Evolutionary conservation across 2,797 vertebrate genomes (phyloP).

Genomic region (Betta splendens): DNA sequence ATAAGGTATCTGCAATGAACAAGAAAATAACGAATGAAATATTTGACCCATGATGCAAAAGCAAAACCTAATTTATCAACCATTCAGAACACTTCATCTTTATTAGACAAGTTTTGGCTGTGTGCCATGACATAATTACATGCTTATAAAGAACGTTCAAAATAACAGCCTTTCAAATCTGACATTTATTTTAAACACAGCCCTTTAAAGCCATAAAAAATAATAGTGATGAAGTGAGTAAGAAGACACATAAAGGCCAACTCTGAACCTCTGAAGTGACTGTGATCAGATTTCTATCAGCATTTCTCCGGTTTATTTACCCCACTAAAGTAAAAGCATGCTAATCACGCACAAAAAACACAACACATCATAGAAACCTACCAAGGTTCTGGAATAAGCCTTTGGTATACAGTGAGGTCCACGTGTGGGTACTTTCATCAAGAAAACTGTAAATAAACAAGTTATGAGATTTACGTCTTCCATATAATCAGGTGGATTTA

Average conservation of each 20-base stretch:
- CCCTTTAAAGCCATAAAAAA: background rate
- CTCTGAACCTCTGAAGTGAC: constrained; percentile 12
- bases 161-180: too few species aligned
- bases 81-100: background rate
- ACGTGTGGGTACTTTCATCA: background rate
- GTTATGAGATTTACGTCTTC: too few species aligned
- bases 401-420: constrained; percentile 37
- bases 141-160: constrained; percentile 17
- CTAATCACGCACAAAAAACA: constrained; percentile 45
- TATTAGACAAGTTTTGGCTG: constrained; percentile 6
- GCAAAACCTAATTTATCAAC: constrained; percentile 6
- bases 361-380: constrained; percentile 21
- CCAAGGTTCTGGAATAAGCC: constrained; percentile 38
- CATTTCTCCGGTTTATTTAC: constrained; percentile 13
- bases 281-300: constrained; percentile 30
- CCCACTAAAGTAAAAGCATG: constrained; percentile 57
- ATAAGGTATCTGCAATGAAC: constrained; percentile 4
- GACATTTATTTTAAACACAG: constrained; percentile 16
- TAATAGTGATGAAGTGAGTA: constrained; percentile 5
- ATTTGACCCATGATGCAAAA: constrained; percentile 13
- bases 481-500: too few species aligned
- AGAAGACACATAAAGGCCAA: background rate
- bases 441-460: background rate
- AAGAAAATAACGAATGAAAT: constrained; percentile 16
- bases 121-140: constrained; percentile 29